Evolutionary conservation across 2,888 invertebrate genomes (phyloP), one percentile per base, ranked within the genome.

Genomic region (Germaria angustata): DNA sequence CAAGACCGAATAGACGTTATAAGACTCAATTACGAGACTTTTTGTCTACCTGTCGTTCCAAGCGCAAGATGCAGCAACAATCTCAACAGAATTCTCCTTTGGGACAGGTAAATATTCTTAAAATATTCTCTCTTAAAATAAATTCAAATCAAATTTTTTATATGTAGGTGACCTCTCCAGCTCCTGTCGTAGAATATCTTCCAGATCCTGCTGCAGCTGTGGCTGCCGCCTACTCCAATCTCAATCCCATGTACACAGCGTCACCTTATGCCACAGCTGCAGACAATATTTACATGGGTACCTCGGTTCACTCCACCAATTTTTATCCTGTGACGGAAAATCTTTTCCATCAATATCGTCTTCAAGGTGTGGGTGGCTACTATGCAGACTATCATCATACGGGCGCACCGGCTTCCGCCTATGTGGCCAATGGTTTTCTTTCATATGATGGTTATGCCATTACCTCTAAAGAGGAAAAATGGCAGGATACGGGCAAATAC

Each of bases 11-110:
- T 85, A 94, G 97, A 81, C 94, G 98, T 87, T 98, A 98, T 92
- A 98, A 98, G 91, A 97, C 97, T 2, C 98, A 98, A 90, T 92
- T 98, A 24, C 93, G 98, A 59, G 98, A 98, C 92, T 98, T 98
- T 90, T 92, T 98, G 1, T 97, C 98, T 15, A 98, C 98, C 13
- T 98, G 98, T 89, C 94, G 98, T 84, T 95, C 95, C 84, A 96
- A 96, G 88, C 93, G 96, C 89, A 94, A 95, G 91, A 87, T 93
- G 84, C 91, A 92, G 20, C 92, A 91, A 69, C 89, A 89, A 71
- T 86, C 86, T 17, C 90, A 92, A 11, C 92, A 92, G 41, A 92
- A 88, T 5, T 88, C 92, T 86, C 87, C 90, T 13, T 84, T 89
- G 39, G 90, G 90, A 8, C 91, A 90, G 86, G 93, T 93, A 41